Evolutionary conservation across 2,888 invertebrate species (phyloP), one percentile per base, ranked within the genome.

Genomic region (Nephrocerus scutellatus): DNA sequence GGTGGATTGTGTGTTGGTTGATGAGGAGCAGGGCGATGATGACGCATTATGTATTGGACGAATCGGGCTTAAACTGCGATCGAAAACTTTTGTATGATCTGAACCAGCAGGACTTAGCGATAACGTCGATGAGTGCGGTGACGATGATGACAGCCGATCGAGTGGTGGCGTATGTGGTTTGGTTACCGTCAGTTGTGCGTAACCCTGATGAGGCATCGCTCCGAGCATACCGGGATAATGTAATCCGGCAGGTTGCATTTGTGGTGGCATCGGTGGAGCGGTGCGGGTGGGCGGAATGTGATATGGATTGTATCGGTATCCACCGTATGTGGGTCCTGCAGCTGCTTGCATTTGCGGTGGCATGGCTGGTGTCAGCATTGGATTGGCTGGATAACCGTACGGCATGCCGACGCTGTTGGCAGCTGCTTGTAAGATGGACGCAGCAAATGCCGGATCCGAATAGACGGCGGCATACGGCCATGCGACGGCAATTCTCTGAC

Each of bases 401-500:
- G 80, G 77, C 39, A 81, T 70, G 32, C 78, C 76, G 8, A 80
- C 79, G 8, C 80, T 77, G 4, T 80, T 82, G 6, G 86, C 85
- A 1, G 89, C 88, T 0, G 93, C 92, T 59, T 93, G 92, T 2
- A 92, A 76, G 7, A 95, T 77, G 22, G 92, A 85, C 3, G 93
- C 93, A 5, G 93, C 92, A 55, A 96, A 80, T 0, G 90, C 84
- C 0, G 95, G 93, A 58, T 96, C 95, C 19, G 89, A 83, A 70
- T 92, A 92, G 39, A 95, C 90, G 0, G 90, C 87, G 0, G 88
- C 84, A 68, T 92, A 91, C 0, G 95, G 95, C 95, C 96, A 96
- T 0, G 89, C 84, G 52, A 95, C 80, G 1, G 93, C 89, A 66
- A 93, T 84, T 12, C 92, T 75, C 62, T 97, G 96, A 0, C 97